phyloP scores from a whole-genome alignment of 2,113 vertebrate genomes.

The Pluvialis apricaria region DNA sequence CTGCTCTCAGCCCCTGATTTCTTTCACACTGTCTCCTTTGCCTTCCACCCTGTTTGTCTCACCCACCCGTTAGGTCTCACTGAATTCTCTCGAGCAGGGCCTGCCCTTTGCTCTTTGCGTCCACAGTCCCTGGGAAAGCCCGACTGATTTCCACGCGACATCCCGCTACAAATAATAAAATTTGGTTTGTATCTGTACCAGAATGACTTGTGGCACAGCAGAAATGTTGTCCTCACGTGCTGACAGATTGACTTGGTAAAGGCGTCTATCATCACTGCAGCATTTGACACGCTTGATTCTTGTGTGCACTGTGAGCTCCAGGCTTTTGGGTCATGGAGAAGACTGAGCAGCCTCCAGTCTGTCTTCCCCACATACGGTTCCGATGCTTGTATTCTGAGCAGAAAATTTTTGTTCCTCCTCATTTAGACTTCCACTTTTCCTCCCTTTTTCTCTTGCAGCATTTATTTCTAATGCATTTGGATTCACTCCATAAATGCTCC shows the following conservation, averaged over 20 bases:
- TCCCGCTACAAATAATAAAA: neutral
- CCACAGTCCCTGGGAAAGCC: neutral
- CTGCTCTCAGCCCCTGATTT: neutral
- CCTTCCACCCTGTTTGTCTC: neutral
- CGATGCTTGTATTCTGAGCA: neutral
- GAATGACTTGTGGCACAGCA: neutral
- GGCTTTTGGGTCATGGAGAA: neutral
- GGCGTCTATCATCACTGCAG: rapidly evolving
- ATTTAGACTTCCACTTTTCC: neutral
- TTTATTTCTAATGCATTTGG: neutral
- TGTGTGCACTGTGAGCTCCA: rapidly evolving
- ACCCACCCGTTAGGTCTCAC: neutral
- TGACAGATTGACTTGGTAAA: neutral
- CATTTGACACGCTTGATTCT: neutral
- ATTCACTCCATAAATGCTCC: neutral
- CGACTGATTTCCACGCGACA: rapidly evolving
- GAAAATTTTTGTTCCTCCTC: neutral
- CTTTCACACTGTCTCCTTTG: neutral
- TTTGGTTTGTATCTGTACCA: rapidly evolving
- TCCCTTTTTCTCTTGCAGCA: neutral
- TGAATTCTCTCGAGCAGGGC: rapidly evolving
- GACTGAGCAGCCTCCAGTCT: neutral
- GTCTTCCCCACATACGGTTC: rapidly evolving
- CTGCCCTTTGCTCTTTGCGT: neutral
- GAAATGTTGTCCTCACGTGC: rapidly evolving